Evolutionary conservation across 2,888 invertebrate species (phyloP).

Genomic region (Eilema depressum): DNA sequence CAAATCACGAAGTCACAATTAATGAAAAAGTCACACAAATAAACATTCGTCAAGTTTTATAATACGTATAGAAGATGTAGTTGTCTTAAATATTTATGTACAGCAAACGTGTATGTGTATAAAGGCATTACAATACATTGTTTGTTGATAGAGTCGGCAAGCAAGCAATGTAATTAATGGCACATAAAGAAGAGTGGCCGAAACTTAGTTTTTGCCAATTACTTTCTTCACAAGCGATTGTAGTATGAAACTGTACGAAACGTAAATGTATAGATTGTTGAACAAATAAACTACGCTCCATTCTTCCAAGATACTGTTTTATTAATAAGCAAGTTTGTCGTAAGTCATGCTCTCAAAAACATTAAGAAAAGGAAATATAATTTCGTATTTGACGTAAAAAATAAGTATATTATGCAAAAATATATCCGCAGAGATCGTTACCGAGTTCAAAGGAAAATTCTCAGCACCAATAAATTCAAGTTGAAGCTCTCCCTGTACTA

Average conservation of each 20-base stretch:
- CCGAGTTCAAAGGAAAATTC: conserved; percentile 67
- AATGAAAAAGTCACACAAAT: neutral
- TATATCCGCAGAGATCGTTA: conserved; percentile 60
- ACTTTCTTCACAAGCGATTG: neutral
- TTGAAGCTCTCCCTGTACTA: conserved; percentile 50
- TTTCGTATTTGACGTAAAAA: conserved; percentile 46
- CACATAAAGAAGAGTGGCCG: neutral
- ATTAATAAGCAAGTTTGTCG: neutral
- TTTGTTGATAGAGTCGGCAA: neutral
- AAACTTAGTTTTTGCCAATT: neutral
- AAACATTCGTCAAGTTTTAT: neutral
- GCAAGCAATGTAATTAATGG: neutral
- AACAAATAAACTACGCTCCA: neutral
- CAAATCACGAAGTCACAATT: too few species aligned
- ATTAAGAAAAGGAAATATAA: conserved; percentile 11
- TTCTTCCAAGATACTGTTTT: neutral
- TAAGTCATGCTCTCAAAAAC: neutral
- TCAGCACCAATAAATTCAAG: conserved; percentile 65
- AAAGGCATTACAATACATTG: neutral
- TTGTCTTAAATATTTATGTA: neutral
- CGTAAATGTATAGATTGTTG: neutral
- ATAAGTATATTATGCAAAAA: conserved; percentile 60
- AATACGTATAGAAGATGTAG: neutral
- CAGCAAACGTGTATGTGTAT: neutral
- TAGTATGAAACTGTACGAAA: neutral